These are phyloP conservation scores for Caenorhabditis sp. DNA, from an alignment of 2,888 invertebrate genomes.

Conservation along the genomic window DNA sequence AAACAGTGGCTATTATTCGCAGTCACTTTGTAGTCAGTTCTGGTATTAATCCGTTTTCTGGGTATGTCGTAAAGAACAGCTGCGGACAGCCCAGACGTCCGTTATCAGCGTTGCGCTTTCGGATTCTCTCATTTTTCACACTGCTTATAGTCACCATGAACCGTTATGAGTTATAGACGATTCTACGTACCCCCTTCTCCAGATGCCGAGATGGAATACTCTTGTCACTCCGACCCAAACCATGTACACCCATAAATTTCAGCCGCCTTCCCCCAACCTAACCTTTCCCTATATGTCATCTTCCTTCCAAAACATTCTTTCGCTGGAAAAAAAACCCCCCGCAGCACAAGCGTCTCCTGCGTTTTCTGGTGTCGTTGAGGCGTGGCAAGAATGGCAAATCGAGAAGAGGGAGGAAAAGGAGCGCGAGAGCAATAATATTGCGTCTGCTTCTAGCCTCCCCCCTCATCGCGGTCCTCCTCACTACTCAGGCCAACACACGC, in stretches of 20 bases:
- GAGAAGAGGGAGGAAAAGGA: conserved; percentile 32
- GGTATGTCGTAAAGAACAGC: too few relatives aligned
- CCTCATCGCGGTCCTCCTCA: background rate
- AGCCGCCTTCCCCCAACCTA: too few relatives aligned
- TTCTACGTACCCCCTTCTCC: too few relatives aligned
- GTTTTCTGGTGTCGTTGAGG: conserved; percentile 23
- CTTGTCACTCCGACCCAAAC: background rate
- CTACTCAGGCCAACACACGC: background rate
- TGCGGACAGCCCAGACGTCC: too few relatives aligned
- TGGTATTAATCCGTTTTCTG: too few relatives aligned
- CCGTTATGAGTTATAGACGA: too few relatives aligned
- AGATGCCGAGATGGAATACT: too few relatives aligned
- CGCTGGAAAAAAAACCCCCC: background rate
- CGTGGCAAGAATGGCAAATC: conserved; percentile 55
- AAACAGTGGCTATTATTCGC: conserved; percentile 5
- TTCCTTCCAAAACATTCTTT: conserved; percentile 15
- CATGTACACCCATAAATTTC: background rate
- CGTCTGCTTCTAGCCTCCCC: conserved; percentile 31
- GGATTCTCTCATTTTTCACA: too few relatives aligned
- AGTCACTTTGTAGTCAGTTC: background rate
- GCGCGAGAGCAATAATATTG: conserved; percentile 44
- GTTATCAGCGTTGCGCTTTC: too few relatives aligned
- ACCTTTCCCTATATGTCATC: too few relatives aligned
- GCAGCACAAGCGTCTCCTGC: background rate
- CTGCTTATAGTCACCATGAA: too few relatives aligned